Evolutionary conservation across 1,140 invertebrate species (phyloP).

Genomic region (Drosophila rufa): DNA sequence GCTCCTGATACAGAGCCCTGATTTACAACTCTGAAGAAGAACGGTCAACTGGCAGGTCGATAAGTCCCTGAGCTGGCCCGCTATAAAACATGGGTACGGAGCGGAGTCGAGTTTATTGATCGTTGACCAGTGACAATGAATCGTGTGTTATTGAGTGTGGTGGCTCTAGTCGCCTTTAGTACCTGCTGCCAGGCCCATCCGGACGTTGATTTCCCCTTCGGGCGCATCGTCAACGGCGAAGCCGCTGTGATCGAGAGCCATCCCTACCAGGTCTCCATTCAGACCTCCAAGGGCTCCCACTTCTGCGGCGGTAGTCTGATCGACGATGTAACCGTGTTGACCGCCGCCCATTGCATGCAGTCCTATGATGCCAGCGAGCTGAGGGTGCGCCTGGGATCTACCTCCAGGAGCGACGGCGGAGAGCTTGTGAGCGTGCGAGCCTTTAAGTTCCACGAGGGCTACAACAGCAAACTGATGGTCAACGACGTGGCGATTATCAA

Average conservation of each 20-base stretch:
- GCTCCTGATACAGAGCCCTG: conserved; percentile 41
- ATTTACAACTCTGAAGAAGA: conserved; percentile 47
- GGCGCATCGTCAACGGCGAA: conserved; percentile 68
- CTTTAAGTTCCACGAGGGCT: conserved; percentile 68
- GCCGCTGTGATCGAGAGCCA: conserved; percentile 47
- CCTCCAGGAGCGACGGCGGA: conserved; percentile 54
- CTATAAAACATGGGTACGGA: conserved; percentile 41
- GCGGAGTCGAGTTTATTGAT: conserved; percentile 27
- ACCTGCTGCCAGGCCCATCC: conserved; percentile 39
- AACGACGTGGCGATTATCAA: conserved; percentile 87
- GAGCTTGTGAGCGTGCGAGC: conserved; percentile 49
- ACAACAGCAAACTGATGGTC: conserved; percentile 58
- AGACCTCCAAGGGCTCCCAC: conserved; percentile 67
- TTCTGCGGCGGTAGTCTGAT: conserved; percentile 88
- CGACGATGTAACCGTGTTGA: conserved; percentile 85
- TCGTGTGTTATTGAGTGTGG: conserved; percentile 41
- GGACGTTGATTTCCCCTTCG: conserved; percentile 61
- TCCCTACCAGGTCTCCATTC: conserved; percentile 74
- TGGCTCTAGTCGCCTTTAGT: conserved; percentile 50
- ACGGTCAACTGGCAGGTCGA: conserved; percentile 12
- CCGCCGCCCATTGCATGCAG: conserved; percentile 88
- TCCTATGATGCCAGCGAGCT: conserved; percentile 37
- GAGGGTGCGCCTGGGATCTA: conserved; percentile 68
- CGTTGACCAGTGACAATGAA: conserved; percentile 56
- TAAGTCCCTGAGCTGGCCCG: conserved; percentile 21